A percentile compares a stretch with the other conserved stretches of the same genome.
phyloP scores from a whole-genome alignment of 2,888 invertebrate species.

The Eupeodes luniger region DNA sequence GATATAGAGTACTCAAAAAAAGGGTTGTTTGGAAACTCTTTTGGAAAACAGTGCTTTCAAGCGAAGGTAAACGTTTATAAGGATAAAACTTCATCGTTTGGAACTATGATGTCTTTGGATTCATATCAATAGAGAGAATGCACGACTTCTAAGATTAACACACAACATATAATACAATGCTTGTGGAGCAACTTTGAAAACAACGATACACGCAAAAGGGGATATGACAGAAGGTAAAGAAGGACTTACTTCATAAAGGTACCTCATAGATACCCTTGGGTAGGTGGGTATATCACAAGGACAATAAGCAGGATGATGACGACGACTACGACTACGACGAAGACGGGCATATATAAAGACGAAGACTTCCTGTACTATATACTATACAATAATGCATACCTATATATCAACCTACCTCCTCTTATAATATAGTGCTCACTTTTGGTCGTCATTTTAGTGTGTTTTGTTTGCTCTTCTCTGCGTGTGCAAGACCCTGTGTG shows the following conservation, averaged over 20 bases:
- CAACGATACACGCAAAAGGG: constrained; percentile 17
- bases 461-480: constrained; percentile 63
- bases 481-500: constrained; percentile 59
- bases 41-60: constrained; percentile 56
- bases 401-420: no score
- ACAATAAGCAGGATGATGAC: constrained; percentile 1
- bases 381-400: not conserved
- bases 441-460: constrained; percentile 31
- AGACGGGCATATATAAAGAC: not conserved
- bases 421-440: not conserved
- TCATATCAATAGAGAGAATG: constrained; percentile 59
- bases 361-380: constrained; percentile 14
- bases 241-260: not conserved
- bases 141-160: constrained; percentile 51
- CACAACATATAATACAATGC: not conserved
- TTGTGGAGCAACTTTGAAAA: constrained; percentile 33
- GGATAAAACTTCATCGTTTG: constrained; percentile 69
- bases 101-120: constrained; percentile 43
- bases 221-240: not conserved
- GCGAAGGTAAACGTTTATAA: constrained; percentile 32
- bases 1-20: constrained; percentile 21
- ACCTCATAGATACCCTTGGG: not conserved
- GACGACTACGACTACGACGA: not conserved
- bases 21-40: constrained; percentile 31
- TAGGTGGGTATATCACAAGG: not conserved